Conservation (phyloP, 2,113 vertebrate genomes). For the Himantopus leucocephalus region DNA sequence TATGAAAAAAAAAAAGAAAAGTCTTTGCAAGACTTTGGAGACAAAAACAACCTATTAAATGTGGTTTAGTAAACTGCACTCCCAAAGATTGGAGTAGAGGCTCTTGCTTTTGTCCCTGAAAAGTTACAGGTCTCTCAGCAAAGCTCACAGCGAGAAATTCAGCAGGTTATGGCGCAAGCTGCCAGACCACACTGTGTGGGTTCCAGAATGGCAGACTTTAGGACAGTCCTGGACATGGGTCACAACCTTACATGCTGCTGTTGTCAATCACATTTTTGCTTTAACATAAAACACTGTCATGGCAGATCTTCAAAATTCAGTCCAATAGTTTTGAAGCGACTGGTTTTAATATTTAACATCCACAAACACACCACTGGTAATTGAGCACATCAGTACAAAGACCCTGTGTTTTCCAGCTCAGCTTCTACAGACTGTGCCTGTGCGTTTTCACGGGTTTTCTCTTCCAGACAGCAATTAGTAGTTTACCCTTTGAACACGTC, state of each 20-base stretch:
- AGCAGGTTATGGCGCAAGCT: neutral
- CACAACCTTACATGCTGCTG: neutral
- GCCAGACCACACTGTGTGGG: neutral
- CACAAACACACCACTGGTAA: neutral
- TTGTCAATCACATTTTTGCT: neutral
- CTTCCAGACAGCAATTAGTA: fast-evolving
- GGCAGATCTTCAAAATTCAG: neutral
- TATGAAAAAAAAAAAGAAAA: neutral
- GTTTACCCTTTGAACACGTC: fast-evolving
- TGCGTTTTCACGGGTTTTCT: fast-evolving
- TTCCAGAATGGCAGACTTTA: neutral
- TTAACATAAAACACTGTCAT: fast-evolving
- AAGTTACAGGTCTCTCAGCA: fast-evolving
- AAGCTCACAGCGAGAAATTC: neutral
- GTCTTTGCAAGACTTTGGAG: neutral
- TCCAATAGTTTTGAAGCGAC: fast-evolving
- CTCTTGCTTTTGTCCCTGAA: neutral
- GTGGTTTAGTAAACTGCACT: fast-evolving
- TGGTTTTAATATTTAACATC: too few species aligned
- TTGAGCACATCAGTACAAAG: fast-evolving
- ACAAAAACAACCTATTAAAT: neutral
- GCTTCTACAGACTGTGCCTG: too few species aligned
- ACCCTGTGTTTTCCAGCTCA: neutral
- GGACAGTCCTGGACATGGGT: neutral
- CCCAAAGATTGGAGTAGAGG: neutral